phyloP scores from a whole-genome alignment of 2,797 vertebrate genomes.

The Xiphorhynchus erythropygius region DNA sequence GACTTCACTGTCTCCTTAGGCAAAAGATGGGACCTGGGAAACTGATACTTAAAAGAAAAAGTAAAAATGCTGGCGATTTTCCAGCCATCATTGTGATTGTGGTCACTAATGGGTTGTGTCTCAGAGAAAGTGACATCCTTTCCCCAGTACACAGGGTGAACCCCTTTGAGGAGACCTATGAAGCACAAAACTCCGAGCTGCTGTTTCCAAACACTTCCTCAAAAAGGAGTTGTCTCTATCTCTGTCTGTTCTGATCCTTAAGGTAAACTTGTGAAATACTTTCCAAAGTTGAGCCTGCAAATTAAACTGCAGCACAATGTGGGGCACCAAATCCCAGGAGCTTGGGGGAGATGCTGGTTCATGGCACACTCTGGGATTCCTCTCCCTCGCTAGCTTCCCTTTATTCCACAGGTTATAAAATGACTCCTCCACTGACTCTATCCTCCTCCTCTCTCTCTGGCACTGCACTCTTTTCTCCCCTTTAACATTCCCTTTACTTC shows the following conservation, averaged over 20 bases:
- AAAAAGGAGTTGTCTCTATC: not conserved
- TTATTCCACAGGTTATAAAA: not conserved
- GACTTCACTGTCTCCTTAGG: not conserved
- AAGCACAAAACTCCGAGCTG: not conserved
- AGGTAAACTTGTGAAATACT: not conserved
- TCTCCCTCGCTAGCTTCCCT: not conserved
- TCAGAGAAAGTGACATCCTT: not conserved
- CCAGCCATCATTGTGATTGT: not conserved
- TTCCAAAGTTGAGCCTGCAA: not conserved
- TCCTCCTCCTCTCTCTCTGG: not conserved
- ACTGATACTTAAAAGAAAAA: not conserved
- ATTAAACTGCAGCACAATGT: not conserved
- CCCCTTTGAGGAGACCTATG: not conserved
- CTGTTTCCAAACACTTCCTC: not conserved
- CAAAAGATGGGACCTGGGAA: not conserved
- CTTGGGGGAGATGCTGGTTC: not conserved
- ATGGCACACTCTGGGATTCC: not conserved
- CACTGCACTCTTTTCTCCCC: not conserved
- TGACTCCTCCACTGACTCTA: not conserved
- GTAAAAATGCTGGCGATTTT: not conserved
- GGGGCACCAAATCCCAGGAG: not conserved
- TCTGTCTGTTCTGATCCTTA: not conserved
- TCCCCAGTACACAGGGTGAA: not conserved
- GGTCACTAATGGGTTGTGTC: not conserved
- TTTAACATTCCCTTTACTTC: not conserved